These are phyloP conservation scores for Sebastes elongatus DNA, from an alignment of 2,797 vertebrate genomes.

Conservation along the genomic window DNA sequence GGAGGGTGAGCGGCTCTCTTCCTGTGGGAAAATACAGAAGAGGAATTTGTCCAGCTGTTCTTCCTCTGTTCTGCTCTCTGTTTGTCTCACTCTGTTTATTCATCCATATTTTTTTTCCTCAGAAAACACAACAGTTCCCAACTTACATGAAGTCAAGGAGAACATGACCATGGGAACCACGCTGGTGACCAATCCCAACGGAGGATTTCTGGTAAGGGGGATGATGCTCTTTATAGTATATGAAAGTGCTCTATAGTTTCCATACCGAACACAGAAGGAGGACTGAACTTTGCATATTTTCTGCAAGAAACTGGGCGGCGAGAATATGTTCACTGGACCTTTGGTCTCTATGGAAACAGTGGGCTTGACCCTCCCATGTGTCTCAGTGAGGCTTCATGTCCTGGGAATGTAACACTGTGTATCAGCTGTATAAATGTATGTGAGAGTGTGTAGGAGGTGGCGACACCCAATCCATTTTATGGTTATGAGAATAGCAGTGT, in stretches of 20 bases:
- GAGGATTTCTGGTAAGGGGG: constrained; percentile 94
- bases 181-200: constrained; percentile 92
- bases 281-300: constrained; percentile 19
- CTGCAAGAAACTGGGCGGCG: background rate
- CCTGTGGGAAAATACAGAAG: constrained; percentile 69
- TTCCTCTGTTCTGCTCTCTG: constrained; percentile 44
- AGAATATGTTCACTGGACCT: constrained; percentile 44
- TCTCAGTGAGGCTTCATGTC: constrained; percentile 23
- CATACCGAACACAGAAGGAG: constrained; percentile 14
- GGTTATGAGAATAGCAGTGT: background rate
- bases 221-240: constrained; percentile 16
- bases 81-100: constrained; percentile 74
- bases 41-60: constrained; percentile 76
- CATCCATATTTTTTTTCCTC: constrained; percentile 69
- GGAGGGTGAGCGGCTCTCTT: constrained; percentile 21
- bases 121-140: constrained; percentile 92
- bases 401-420: constrained; percentile 55
- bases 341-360: constrained; percentile 36
- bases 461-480: background rate
- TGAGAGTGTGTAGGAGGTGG: background rate
- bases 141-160: constrained; percentile 94
- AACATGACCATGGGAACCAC: constrained; percentile 99
- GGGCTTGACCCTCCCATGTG: constrained; percentile 12
- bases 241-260: constrained; percentile 26
- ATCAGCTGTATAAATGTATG: constrained; percentile 32